Base-by-base conservation (phyloP, 2,797 vertebrate species). In the Gallinago solitaria region DNA sequence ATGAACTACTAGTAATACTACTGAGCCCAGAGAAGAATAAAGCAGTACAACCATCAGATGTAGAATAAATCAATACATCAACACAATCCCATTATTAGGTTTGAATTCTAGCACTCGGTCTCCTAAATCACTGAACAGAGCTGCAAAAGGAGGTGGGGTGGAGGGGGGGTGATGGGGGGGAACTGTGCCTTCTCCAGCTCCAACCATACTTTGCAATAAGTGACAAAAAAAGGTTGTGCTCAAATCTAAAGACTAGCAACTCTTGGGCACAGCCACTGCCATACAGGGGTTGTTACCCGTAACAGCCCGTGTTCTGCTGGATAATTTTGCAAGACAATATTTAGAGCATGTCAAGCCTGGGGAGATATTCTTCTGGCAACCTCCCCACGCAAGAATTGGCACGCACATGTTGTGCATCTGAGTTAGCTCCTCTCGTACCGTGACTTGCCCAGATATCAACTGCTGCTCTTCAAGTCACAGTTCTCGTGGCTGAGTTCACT, bases 241-340 rank as follows among this genome's bases (percentile, higher is more conserved):
- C 57, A 48, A 13, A 50, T 17, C 7, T 27, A 68, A 73, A 76
- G 56, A 45, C 15, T 18, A 57, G 41, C 6, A 61, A 25, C 19
- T 50, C 64, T 47, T 16, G 37, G 48, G 39, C 39, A 64, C 0
- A 0, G 37, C 28, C 23, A 35, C 3, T 18, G 25, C 19, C 28
- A 0, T 19, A 19, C 0, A 0, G 4, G 0, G 30, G 14, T 25
- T 48, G 28, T 16, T 50, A 48, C 25, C 23, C 20, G 12, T 25
- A 91, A 21, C 13, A 28, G 43, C 17, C 13, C 1, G 0, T 51
- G 35, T 12, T 85, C 9, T 20, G 25, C 50, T 4, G 20, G 77
- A 21, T 59, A 30, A 80, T 48, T 83, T 35, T 28, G 37, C 33
- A 80, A 73, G 78, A 45, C 14, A 54, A 35, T 71, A 80, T 83